Evolutionary conservation across 2,113 vertebrate species (phyloP).

Genomic region (Orcinus orca): DNA sequence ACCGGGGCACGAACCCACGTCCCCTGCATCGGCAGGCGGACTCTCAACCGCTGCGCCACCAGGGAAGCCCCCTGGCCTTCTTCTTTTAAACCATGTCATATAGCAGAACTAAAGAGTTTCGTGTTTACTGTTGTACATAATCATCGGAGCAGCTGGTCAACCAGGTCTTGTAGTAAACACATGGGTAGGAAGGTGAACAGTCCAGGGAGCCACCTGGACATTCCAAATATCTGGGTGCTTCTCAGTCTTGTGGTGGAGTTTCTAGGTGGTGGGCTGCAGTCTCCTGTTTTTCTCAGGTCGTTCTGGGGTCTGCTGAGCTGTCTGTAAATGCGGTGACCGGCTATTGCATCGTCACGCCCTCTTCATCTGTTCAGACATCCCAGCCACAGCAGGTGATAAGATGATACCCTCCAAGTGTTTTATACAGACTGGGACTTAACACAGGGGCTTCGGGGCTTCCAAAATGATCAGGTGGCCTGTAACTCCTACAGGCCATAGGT

Average conservation of each 20-base stretch:
- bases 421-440: not conserved
- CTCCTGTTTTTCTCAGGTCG: not conserved
- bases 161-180: fast-evolving
- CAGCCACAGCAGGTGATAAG: fast-evolving
- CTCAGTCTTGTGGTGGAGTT: fast-evolving
- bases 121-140: too few species aligned
- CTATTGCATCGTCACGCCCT: fast-evolving
- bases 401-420: not conserved
- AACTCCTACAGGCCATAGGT: too few species aligned
- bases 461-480: fast-evolving
- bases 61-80: too few species aligned
- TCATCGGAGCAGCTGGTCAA: fast-evolving
- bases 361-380: too few species aligned
- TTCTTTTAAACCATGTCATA: not conserved
- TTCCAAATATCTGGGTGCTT: fast-evolving
- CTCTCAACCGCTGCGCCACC: too few species aligned
- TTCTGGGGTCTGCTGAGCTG: not conserved
- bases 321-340: fast-evolving
- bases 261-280: not conserved
- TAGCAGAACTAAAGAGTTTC: not conserved
- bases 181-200: not conserved
- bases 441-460: not conserved
- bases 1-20: too few species aligned
- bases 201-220: not conserved
- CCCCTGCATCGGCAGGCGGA: too few species aligned